Base-by-base conservation (phyloP, 1,140 invertebrate genomes). In the Drosophila orosa region DNA sequence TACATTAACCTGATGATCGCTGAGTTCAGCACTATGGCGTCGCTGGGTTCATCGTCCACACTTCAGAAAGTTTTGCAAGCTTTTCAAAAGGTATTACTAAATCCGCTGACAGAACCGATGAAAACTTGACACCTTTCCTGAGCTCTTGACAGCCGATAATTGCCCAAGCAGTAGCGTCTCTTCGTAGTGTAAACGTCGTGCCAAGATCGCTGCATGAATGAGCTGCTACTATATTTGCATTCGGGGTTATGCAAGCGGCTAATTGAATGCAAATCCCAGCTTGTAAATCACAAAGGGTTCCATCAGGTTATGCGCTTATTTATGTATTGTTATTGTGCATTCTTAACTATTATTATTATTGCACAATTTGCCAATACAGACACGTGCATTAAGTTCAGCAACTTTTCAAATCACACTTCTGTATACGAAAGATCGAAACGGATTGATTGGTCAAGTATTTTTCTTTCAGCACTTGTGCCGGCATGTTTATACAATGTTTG, bases 61-160 rank as follows among this genome's bases (percentile, higher is more conserved):
- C 12, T 45, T 33, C 19, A 22, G 33, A 42, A 27, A 37, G 44
- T 76, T 76, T 59, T 50, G 73, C 73, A 68, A 71, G 29, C 45
- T 48, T 29, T 40, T 58, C 40, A 50, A 67, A 66, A 66, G 62
- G 39, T 35, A 48, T 71, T 44, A 59, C 35, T 61, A 63, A 72
- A 39, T 50, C 55, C 39, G 35, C 69, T 73, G 69, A 73, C 67
- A 73, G 68, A 73, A 73, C 56, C 40, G 48, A 47, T 45, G 67
- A 52, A 72, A 72, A 72, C 69, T 60, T 73, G 69, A 73, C 69
- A 73, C 69, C 56, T 52, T 72, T 60, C 65, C 66, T 44, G 39
- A 69, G 39, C 31, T 66, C 35, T 67, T 67, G 63, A 67, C 63
- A 45, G 47, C 9, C 27, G 66, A 69, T 69, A 69, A 69, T 69